Conservation (phyloP, 1,140 invertebrate species). For the Philaenus spumarius region DNA sequence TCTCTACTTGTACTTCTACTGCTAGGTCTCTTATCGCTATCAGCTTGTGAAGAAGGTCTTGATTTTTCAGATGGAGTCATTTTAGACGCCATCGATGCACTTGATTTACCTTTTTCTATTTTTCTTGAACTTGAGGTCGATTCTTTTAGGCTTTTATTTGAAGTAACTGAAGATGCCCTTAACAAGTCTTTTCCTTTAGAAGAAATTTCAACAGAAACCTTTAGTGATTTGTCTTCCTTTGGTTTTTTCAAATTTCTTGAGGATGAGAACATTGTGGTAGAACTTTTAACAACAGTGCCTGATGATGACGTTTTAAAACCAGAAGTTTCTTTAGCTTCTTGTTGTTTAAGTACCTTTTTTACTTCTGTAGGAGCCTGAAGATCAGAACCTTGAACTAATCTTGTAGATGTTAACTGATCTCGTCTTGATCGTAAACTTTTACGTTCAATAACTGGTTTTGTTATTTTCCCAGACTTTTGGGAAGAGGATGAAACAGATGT, state of each 20-base stretch:
- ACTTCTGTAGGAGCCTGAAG: constrained; percentile 52
- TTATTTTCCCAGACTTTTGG: neutral
- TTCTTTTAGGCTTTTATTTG: constrained; percentile 11
- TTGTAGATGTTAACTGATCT: neutral
- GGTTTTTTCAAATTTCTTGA: constrained; percentile 32
- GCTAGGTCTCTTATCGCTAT: constrained; percentile 15
- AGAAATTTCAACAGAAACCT: constrained; percentile 42
- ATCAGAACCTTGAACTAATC: constrained; percentile 42
- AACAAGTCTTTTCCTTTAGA: constrained; percentile 43
- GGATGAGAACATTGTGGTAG: constrained; percentile 38
- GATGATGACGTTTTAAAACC: constrained; percentile 30
- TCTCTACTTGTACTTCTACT: constrained; percentile 10
- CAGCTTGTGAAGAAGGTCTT: constrained; percentile 2
- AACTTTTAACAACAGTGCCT: constrained; percentile 39
- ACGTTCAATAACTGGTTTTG: constrained; percentile 5
- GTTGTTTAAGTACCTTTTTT: constrained; percentile 47
- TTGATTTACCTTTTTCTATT: constrained; percentile 30
- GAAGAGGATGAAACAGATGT: neutral
- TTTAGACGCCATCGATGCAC: constrained; percentile 33
- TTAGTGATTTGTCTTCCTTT: constrained; percentile 42
- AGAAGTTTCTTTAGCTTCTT: constrained; percentile 32
- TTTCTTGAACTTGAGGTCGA: constrained; percentile 17
- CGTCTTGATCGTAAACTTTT: constrained; percentile 6
- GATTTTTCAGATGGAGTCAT: neutral
- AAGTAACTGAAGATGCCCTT: constrained; percentile 30